phyloP scores from a whole-genome alignment of 2,888 invertebrate species.

The Bombyx huttoni region DNA sequence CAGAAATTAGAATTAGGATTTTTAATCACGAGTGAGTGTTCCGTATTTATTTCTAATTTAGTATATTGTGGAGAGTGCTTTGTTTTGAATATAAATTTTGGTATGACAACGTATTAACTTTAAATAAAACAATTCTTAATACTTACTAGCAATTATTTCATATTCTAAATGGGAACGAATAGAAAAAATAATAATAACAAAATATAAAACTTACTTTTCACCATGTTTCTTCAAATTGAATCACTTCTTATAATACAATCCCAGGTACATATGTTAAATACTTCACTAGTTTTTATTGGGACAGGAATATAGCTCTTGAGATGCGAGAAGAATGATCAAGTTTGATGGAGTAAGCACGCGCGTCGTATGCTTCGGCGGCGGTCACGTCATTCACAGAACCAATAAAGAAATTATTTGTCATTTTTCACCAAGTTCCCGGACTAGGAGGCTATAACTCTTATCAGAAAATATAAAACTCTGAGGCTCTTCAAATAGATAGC shows the following conservation, averaged over 20 bases:
- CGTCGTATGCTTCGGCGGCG: conserved; percentile 14
- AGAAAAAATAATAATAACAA: not conserved
- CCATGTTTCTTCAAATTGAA: not conserved
- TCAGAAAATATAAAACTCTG: not conserved
- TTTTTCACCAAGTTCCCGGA: conserved; percentile 6
- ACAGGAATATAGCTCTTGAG: conserved; percentile 13
- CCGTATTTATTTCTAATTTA: too few relatives aligned
- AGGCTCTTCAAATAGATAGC: not conserved
- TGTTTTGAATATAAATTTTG: too few relatives aligned
- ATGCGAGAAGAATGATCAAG: conserved; percentile 12
- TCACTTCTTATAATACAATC: not conserved
- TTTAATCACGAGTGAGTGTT: too few relatives aligned
- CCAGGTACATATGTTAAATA: not conserved
- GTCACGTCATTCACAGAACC: conserved; percentile 25
- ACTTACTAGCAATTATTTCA: too few relatives aligned
- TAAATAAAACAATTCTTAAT: too few relatives aligned
- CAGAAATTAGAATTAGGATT: too few relatives aligned
- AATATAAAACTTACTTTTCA: conserved; percentile 1
- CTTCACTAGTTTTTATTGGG: conserved; percentile 8
- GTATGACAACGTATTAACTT: too few relatives aligned
- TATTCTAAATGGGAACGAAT: too few relatives aligned
- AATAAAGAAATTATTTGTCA: conserved; percentile 19
- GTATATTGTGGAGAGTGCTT: too few relatives aligned
- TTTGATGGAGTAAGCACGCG: conserved; percentile 11
- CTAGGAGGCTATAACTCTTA: conserved; percentile 1